Conservation (phyloP, 1,140 invertebrate species). For the Schmidtea mediterranea region DNA sequence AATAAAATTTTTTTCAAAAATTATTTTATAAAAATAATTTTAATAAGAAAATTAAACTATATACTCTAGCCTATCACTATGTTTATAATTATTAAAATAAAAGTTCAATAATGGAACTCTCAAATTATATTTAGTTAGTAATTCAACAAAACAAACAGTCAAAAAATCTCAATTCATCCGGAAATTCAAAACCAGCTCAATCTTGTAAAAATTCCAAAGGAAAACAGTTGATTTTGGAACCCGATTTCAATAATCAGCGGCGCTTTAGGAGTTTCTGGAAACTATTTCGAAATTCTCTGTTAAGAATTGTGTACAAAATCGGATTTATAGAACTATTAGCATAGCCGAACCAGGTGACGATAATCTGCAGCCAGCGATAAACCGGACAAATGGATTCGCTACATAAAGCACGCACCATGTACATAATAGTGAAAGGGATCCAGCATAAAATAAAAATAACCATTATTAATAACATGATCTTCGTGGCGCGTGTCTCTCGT, state of each 20-base stretch:
- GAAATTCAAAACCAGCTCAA: too few species aligned
- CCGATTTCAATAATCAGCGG: background rate
- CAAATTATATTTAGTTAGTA: too few species aligned
- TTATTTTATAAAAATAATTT: too few species aligned
- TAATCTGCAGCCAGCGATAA: background rate
- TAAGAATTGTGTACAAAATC: slow-evolving; percentile 4
- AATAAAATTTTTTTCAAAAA: too few species aligned
- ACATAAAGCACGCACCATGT: background rate
- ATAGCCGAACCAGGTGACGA: slow-evolving; percentile 4
- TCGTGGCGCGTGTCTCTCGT: slow-evolving; percentile 10
- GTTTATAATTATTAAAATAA: too few species aligned
- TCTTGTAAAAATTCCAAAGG: too few species aligned
- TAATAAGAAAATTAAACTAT: too few species aligned
- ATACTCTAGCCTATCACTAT: too few species aligned
- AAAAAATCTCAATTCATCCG: too few species aligned
- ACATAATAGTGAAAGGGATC: slow-evolving; percentile 8
- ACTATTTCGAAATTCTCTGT: background rate
- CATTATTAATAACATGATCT: slow-evolving; percentile 11
- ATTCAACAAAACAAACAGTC: too few species aligned
- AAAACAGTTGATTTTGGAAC: too few species aligned
- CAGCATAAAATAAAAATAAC: slow-evolving; percentile 8
- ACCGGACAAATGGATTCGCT: background rate
- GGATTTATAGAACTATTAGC: slow-evolving; percentile 5
- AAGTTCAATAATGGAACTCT: too few species aligned
- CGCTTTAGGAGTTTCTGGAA: slow-evolving; percentile 1